These are phyloP conservation scores for Drosophila stalkeri DNA, from an alignment of 2,888 invertebrate species.

Conservation along the genomic window DNA sequence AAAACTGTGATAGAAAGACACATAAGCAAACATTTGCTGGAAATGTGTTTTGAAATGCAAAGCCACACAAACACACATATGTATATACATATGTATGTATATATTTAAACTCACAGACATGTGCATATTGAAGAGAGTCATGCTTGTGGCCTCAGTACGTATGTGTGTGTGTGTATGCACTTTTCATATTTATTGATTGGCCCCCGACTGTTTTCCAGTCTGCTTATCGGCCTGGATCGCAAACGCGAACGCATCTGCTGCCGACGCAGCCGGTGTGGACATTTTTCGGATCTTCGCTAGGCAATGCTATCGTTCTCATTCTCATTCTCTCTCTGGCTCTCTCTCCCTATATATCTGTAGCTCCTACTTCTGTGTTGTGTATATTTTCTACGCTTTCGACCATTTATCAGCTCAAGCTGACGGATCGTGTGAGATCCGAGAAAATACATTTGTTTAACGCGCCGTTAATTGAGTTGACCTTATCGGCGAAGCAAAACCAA, in stretches of 20 bases:
- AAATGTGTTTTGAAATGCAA: slow-evolving; percentile 50
- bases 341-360: not conserved
- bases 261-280: slow-evolving; percentile 30
- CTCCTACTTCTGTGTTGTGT: slow-evolving; percentile 3
- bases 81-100: too few species aligned
- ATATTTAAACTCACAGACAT: not conserved
- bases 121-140: slow-evolving; percentile 6
- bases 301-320: not conserved
- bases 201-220: slow-evolving; percentile 31
- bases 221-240: slow-evolving; percentile 37
- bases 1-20: slow-evolving; percentile 35
- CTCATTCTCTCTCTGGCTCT: not conserved
- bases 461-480: slow-evolving; percentile 73
- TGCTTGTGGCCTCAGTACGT: not conserved
- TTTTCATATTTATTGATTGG: slow-evolving; percentile 46
- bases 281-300: slow-evolving; percentile 20
- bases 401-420: slow-evolving; percentile 59
- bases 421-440: slow-evolving; percentile 59
- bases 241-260: slow-evolving; percentile 33
- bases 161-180: slow-evolving; percentile 5
- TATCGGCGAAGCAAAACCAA: slow-evolving; percentile 49
- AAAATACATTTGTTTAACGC: slow-evolving; percentile 64
- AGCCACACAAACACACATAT: not conserved
- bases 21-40: slow-evolving; percentile 48
- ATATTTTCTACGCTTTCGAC: slow-evolving; percentile 24